Evolutionary conservation across 2,113 vertebrate genomes (phyloP).

Genomic region (Tragelaphus scriptus): DNA sequence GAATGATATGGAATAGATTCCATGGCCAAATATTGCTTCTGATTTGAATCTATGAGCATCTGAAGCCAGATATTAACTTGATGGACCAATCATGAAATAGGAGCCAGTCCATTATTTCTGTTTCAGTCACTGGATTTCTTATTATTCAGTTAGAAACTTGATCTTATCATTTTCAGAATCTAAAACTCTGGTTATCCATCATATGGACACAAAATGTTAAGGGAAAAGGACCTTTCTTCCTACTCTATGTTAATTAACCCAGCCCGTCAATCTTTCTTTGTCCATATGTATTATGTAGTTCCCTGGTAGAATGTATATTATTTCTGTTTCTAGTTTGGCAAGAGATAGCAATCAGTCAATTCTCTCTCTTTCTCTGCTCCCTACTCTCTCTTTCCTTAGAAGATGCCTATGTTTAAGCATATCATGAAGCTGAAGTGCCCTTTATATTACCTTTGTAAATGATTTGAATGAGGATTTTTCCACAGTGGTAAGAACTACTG

Average conservation of each 20-base stretch:
- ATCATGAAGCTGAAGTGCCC: neutral
- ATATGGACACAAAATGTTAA: neutral
- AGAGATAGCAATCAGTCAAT: neutral
- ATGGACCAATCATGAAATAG: neutral
- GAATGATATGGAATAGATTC: neutral
- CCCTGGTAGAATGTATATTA: neutral
- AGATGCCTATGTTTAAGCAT: neutral
- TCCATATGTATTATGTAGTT: neutral
- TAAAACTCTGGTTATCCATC: neutral
- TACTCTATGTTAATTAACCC: neutral
- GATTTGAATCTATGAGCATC: neutral
- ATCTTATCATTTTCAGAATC: constrained; percentile 7
- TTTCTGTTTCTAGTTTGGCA: constrained; percentile 10
- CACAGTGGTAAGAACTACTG: neutral
- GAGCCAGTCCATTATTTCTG: constrained; percentile 5
- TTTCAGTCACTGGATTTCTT: neutral
- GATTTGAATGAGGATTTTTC: constrained; percentile 3
- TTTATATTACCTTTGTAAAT: constrained; percentile 35
- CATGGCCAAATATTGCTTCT: neutral
- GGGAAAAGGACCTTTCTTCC: neutral
- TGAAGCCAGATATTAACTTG: neutral
- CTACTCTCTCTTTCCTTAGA: neutral
- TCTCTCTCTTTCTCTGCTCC: neutral
- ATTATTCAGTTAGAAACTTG: constrained; percentile 20
- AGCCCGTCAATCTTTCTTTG: neutral